Percentiles rank a stretch among this genome's conserved stretches.
phyloP scores from a whole-genome alignment of 2,113 vertebrate genomes.

The Sinocyclocheilus maitianheensis region DNA sequence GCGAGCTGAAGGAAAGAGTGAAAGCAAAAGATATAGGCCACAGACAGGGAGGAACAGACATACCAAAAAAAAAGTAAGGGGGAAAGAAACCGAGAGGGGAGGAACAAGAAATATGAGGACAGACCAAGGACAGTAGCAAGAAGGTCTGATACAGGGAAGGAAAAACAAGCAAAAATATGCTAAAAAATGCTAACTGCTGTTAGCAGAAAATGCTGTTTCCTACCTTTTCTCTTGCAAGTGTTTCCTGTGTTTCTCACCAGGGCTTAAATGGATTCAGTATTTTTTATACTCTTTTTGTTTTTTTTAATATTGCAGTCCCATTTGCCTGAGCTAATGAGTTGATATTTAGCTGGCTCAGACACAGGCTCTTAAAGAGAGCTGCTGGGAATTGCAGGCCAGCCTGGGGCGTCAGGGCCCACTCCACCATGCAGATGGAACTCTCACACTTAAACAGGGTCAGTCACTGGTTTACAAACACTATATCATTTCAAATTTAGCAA shows the following conservation, averaged over 20 bases:
- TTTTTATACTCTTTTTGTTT: neutral
- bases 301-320: conserved; percentile 41
- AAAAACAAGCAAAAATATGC: neutral
- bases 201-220: neutral
- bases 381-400: conserved; percentile 20
- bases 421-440: conserved; percentile 47
- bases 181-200: neutral
- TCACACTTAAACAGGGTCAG: conserved; percentile 22
- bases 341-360: conserved; percentile 46
- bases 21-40: neutral
- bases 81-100: neutral
- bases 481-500: neutral
- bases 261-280: conserved; percentile 8
- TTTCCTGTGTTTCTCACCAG: neutral
- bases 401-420: conserved; percentile 33
- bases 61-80: neutral
- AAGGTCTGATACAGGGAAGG: neutral
- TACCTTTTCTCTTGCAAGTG: neutral
- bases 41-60: neutral
- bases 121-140: conserved; percentile 6
- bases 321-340: conserved; percentile 54
- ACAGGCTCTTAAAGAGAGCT: conserved; percentile 32
- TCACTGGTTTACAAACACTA: conserved; percentile 26
- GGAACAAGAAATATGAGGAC: conserved; percentile 15
- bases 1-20: neutral